Percentiles rank a stretch among this genome's conserved stretches.
phyloP scores from a whole-genome alignment of 2,113 vertebrate genomes.

The Poeciliopsis prolifica region DNA sequence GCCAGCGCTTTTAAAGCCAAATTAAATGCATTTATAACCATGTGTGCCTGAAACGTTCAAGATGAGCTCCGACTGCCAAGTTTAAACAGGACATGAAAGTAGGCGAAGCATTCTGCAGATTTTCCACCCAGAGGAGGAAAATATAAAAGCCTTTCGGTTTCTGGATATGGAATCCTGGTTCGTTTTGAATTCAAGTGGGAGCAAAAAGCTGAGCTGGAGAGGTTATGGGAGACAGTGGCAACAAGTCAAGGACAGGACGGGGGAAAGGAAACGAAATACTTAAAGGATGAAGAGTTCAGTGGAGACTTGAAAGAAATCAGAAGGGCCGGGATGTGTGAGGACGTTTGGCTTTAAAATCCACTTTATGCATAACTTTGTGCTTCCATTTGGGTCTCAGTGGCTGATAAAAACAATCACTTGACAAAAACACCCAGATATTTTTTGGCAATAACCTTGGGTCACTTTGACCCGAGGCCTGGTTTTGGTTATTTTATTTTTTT shows the following conservation, averaged over 20 bases:
- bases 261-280: constrained; percentile 35
- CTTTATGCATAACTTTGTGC: no score
- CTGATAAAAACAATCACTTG: no score
- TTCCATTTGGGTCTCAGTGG: no score
- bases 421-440: no score
- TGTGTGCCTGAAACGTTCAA: background rate
- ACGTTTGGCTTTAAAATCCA: background rate
- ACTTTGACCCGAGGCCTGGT: no score
- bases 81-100: background rate
- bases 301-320: constrained; percentile 36
- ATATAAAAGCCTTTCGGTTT: background rate
- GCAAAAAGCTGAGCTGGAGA: constrained; percentile 5
- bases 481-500: no score
- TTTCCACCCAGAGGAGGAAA: background rate
- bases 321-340: background rate
- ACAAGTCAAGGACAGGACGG: constrained; percentile 34
- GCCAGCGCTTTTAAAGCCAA: background rate
- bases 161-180: constrained; percentile 19
- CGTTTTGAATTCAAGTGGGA: constrained; percentile 17
- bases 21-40: no score
- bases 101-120: constrained; percentile 4
- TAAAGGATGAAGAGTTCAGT: constrained; percentile 15
- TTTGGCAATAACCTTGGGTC: no score
- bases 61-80: background rate
- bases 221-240: constrained; percentile 18